Evolutionary conservation across 1,140 invertebrate species (phyloP).

Genomic region (Platorchestia sp.): DNA sequence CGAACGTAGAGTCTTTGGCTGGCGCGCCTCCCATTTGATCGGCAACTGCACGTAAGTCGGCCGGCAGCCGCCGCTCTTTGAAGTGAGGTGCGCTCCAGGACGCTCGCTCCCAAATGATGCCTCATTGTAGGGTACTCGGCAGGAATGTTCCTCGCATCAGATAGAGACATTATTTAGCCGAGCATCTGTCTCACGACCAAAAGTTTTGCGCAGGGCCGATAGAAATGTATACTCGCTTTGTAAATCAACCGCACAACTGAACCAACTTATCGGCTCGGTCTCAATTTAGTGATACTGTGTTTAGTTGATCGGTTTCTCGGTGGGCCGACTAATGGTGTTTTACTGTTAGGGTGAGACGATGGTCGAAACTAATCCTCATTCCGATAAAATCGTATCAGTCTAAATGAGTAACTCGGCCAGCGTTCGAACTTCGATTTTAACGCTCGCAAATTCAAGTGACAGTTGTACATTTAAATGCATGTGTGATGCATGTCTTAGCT

Average conservation of each 20-base stretch:
- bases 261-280: background rate
- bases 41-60: background rate
- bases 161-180: conserved; percentile 54
- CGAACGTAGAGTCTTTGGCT: conserved; percentile 46
- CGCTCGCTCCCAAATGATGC: conserved; percentile 20
- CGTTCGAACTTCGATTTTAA: background rate
- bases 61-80: background rate
- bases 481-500: too few relatives aligned
- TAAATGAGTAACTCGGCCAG: background rate
- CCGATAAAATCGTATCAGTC: background rate
- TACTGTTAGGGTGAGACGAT: background rate
- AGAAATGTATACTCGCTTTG: conserved; percentile 21
- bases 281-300: conserved; percentile 23
- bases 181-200: conserved; percentile 49
- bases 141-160: conserved; percentile 42
- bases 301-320: conserved; percentile 11
- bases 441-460: background rate
- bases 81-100: conserved; percentile 25
- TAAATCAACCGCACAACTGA: background rate
- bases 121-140: conserved; percentile 51
- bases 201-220: background rate
- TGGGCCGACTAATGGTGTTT: background rate
- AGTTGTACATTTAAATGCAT: background rate
- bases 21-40: conserved; percentile 41
- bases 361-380: background rate